Evolutionary conservation across 2,797 vertebrate species (phyloP), one percentile per base, ranked within the genome.

Genomic region (Oreonectes daqikongensis): DNA sequence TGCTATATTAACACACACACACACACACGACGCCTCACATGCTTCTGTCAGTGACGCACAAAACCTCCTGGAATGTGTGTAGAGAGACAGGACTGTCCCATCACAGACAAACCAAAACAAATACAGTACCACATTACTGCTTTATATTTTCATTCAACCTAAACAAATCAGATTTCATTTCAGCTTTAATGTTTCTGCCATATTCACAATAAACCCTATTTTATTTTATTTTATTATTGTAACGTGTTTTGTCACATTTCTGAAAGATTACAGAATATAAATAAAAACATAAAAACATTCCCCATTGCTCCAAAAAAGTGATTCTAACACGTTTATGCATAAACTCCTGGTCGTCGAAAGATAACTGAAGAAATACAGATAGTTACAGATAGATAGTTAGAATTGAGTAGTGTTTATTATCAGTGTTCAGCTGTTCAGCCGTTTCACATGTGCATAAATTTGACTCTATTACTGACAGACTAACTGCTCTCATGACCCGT

Each of bases 11-110:
- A n/a, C n/a, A 69, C 15, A 72, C 59, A 59, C 69, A 71, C 24
- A 50, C 18, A 1, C n/a, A 10, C 52, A 70, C 32, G 20, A 10
- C 18, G 57, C 12, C 46, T 76, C 50, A 24, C 73, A 76, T 64
- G 61, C 50, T 67, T 55, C 26, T 61, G 72, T 66, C 42, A 80
- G 1, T 75, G 79, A 66, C 66, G 61, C 53, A 63, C 53, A 60
- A 26, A 63, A 35, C 5, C 15, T 11, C 44, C 17, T 60, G 72
- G 60, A 76, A 71, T 76, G 67, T 71, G 57, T 38, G 28, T 38
- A 24, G 48, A 35, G 28, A 63, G 15, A 72, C 44, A 24, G 40
- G 28, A 17, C 1, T 20, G 15, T 28, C 7, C 57, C 28, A 60
- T 32, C 5, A 61, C 70, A 14, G 57, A 35, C 70, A 35, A 38